phyloP scores from a whole-genome alignment of 2,113 vertebrate species.

The Sphaerodactylus townsendi region DNA sequence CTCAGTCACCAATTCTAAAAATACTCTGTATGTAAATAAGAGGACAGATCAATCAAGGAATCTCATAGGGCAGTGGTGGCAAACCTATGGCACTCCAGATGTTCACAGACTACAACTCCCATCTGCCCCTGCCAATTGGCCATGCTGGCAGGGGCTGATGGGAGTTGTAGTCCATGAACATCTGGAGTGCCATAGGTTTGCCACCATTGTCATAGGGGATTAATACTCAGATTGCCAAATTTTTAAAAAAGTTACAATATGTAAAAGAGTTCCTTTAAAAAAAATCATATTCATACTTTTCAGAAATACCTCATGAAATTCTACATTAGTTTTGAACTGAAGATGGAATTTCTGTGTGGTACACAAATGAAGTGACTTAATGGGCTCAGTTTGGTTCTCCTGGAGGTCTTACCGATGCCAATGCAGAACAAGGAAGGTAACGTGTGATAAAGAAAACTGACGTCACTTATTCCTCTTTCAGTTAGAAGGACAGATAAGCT shows the following conservation, averaged over 20 bases:
- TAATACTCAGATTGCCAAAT: background rate
- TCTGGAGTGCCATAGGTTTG: too few species aligned
- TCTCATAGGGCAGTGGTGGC: background rate
- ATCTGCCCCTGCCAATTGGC: too few species aligned
- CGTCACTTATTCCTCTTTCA: constrained; percentile 32
- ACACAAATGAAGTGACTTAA: constrained; percentile 57
- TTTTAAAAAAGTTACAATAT: background rate
- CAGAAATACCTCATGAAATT: background rate
- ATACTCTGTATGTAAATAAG: background rate
- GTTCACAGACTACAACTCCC: too few species aligned
- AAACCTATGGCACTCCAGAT: too few species aligned
- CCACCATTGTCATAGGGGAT: too few species aligned
- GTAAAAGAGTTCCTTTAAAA: background rate
- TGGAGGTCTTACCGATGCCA: constrained; percentile 79
- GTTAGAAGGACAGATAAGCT: background rate
- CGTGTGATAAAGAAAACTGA: constrained; percentile 68
- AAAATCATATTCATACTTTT: background rate
- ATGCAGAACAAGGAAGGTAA: constrained; percentile 78
- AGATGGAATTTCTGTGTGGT: constrained; percentile 15
- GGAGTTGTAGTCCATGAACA: too few species aligned
- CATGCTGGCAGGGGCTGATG: too few species aligned
- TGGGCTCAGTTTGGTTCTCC: constrained; percentile 79
- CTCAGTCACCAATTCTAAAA: background rate
- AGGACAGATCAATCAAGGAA: background rate
- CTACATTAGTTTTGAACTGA: constrained; percentile 6